A percentile compares a stretch with the other conserved stretches of the same genome.
These are phyloP conservation scores for Rhadina sibilatrix DNA, from an alignment of 2,113 vertebrate genomes.

Conservation along the genomic window DNA sequence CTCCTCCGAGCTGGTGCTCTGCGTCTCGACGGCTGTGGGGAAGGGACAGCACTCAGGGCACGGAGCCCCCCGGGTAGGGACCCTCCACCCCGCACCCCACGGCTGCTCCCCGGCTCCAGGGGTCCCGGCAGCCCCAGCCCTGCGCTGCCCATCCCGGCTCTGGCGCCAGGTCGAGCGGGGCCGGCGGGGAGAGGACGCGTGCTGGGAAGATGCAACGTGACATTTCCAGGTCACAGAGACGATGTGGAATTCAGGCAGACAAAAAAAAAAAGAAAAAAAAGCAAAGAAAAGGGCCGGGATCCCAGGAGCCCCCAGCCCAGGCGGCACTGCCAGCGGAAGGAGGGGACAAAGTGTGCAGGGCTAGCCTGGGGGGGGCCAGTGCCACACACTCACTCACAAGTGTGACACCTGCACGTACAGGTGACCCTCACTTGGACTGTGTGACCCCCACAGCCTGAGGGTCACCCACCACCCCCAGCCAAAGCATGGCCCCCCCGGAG, in stretches of 20 bases:
- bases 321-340: fast-evolving
- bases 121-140: background rate
- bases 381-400: background rate
- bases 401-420: background rate
- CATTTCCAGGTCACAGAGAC: slow-evolving; percentile 58
- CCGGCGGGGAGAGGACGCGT: background rate
- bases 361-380: background rate
- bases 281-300: background rate
- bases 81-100: fast-evolving
- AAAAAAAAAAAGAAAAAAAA: background rate
- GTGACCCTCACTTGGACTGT: background rate
- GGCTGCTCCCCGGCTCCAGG: no score
- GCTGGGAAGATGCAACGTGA: slow-evolving; percentile 43
- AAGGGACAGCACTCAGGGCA: background rate
- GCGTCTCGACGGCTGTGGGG: slow-evolving; percentile 89
- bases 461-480: background rate
- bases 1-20: slow-evolving; percentile 97
- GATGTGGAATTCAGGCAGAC: slow-evolving; percentile 25
- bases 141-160: fast-evolving
- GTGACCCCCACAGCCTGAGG: background rate
- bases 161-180: background rate
- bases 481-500: background rate
- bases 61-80: fast-evolving
- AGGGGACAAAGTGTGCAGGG: background rate
- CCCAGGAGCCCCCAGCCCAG: background rate